Evolutionary conservation across 2,888 invertebrate genomes (phyloP).

Genomic region (Eubasilissa splendida): DNA sequence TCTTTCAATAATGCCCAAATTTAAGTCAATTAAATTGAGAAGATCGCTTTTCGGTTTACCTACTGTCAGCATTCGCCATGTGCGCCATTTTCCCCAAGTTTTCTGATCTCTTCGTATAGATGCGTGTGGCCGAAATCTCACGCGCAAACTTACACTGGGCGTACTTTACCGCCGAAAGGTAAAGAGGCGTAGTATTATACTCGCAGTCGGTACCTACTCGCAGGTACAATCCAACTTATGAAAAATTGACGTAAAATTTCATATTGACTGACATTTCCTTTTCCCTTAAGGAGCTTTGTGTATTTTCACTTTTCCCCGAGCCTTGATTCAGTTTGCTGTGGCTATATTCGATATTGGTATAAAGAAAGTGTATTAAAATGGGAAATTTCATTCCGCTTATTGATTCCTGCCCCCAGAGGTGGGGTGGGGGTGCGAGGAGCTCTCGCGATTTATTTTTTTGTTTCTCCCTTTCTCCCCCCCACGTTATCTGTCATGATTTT

Average conservation of each 20-base stretch:
- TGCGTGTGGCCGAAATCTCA: too few species aligned
- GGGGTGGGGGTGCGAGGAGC: background rate
- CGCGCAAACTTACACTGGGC: background rate
- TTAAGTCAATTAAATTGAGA: too few species aligned
- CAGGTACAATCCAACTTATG: slow-evolving; percentile 53
- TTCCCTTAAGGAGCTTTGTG: slow-evolving; percentile 56
- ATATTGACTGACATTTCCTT: slow-evolving; percentile 58
- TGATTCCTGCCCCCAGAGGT: slow-evolving; percentile 47
- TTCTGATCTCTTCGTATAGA: too few species aligned
- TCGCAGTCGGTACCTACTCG: background rate
- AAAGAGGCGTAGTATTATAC: background rate
- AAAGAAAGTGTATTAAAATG: slow-evolving; percentile 57
- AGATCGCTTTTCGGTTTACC: background rate
- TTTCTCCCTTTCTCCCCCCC: slow-evolving; percentile 9
- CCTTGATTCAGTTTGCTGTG: slow-evolving; percentile 46
- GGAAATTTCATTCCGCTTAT: slow-evolving; percentile 56
- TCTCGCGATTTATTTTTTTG: slow-evolving; percentile 21
- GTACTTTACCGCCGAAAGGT: background rate
- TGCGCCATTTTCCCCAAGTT: background rate
- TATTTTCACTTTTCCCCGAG: slow-evolving; percentile 35
- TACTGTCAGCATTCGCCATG: background rate
- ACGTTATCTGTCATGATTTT: slow-evolving; percentile 34
- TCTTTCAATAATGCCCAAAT: too few species aligned
- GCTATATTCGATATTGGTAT: slow-evolving; percentile 55
- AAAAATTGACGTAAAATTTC: slow-evolving; percentile 58